Evolutionary conservation across 2,113 vertebrate species (phyloP).

Genomic region (Ceratotherium simum): DNA sequence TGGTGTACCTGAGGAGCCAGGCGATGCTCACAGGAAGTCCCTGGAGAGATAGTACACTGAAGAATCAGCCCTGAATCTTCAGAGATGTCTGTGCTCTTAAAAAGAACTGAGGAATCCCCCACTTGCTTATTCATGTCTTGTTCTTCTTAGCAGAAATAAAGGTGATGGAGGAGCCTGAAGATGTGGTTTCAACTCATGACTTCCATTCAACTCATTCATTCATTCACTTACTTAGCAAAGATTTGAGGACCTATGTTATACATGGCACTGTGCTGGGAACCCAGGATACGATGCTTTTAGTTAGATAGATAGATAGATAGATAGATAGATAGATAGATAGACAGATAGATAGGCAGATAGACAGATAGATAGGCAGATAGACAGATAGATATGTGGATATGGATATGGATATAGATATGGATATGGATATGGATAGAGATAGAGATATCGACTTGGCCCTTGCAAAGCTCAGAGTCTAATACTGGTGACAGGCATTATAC

Average conservation of each 20-base stretch:
- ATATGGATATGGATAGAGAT: too few species aligned
- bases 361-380: not conserved
- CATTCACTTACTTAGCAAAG: not conserved
- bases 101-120: not conserved
- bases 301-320: not conserved
- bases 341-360: not conserved
- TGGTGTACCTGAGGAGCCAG: not conserved
- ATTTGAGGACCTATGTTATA: not conserved
- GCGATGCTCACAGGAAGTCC: not conserved
- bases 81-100: not conserved
- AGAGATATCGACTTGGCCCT: not conserved
- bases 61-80: not conserved
- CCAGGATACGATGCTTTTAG: not conserved
- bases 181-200: not conserved
- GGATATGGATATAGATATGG: not conserved
- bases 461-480: not conserved
- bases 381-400: too few species aligned
- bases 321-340: not conserved
- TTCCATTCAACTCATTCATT: constrained; percentile 1
- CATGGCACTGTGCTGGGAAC: not conserved
- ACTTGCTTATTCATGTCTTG: not conserved
- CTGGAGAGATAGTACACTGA: not conserved
- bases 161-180: not conserved
- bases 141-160: constrained; percentile 40
- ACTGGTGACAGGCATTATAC: not conserved